Base-by-base conservation (phyloP, 2,797 vertebrate species). In the Neostethus bicornis region DNA sequence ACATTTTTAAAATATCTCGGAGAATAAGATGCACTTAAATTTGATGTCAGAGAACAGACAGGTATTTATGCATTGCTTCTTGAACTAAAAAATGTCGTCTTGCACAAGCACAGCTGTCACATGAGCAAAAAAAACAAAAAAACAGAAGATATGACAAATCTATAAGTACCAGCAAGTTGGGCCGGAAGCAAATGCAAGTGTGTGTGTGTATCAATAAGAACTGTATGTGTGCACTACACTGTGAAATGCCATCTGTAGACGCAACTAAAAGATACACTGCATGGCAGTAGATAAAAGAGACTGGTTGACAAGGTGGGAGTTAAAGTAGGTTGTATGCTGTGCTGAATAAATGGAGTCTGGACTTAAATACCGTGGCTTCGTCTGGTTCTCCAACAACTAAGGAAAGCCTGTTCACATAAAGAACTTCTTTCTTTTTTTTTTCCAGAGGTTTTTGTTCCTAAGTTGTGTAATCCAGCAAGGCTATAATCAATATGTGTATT, bases 301-400 rank as follows among this genome's bases (percentile, higher is more conserved):
- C 53, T 32, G 54, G 54, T 75, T 77, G 70, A 86, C 76, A 61
- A 84, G 83, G 80, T 82, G 66, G 82, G 85, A 84, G 85, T 79
- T 50, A 59, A 84, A 65, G 81, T 79, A 69, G 84, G 79, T 10
- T 75, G 70, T 60, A 35, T 61, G 43, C 54, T 53, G 60, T 51
- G 26, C 62, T 54, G 68, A 75, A 77, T 77, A 83, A 85, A 80
- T 66, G 44, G 50, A 74, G 78, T 77, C 73, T 86, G 75, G 63
- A 79, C 76, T 83, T 82, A 68, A 86, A 81, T 57, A 76, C 45
- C 21, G 61, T 76, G 63, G 63, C 64, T 47, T 12, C 9, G 61
- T 80, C 75, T 75, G 67, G 31, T 76, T 66, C 52, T 25, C 16
- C 38, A 55, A 67, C 54, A 44, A 43, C 48, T 26, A 59, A 68